phyloP scores from a whole-genome alignment of 2,888 invertebrate species.

The Drosophila picticornis region DNA sequence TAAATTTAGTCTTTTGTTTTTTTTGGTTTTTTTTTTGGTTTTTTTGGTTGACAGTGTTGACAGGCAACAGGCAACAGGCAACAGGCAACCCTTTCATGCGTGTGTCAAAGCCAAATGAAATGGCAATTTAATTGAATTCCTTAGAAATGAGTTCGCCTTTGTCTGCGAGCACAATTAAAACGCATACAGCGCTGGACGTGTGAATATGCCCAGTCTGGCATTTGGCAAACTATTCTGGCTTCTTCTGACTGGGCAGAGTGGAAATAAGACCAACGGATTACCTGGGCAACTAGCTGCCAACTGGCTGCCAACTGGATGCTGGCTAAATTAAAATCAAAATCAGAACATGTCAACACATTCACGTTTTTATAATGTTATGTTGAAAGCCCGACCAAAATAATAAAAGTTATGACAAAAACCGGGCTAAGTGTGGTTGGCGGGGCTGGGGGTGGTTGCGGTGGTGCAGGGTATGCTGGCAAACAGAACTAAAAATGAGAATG shows the following conservation, averaged over 20 bases:
- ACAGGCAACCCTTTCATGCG: background rate
- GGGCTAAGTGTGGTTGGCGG: background rate
- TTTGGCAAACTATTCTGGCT: conserved; percentile 2
- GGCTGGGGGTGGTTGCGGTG: background rate
- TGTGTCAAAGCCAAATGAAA: background rate
- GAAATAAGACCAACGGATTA: conserved; percentile 1
- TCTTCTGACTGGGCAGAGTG: conserved; percentile 9
- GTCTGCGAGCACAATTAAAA: conserved; percentile 22
- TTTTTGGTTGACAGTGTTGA: background rate
- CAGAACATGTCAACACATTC: conserved; percentile 72
- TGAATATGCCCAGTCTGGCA: background rate
- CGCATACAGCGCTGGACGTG: background rate
- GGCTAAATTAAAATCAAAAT: conserved; percentile 68
- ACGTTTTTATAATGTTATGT: conserved; percentile 58
- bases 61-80: background rate
- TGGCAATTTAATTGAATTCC: conserved; percentile 40
- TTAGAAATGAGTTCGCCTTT: conserved; percentile 20
- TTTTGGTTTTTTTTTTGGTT: background rate
- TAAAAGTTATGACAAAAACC: conserved; percentile 39
- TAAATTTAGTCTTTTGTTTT: background rate
- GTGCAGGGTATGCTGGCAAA: conserved; percentile 21
- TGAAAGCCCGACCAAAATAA: conserved; percentile 63
- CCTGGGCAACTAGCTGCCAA: background rate
- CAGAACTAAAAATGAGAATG: conserved; percentile 57
- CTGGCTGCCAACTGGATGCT: background rate